These are phyloP conservation scores for Lathamus discolor DNA, from an alignment of 2,113 vertebrate genomes.

Conservation along the genomic window DNA sequence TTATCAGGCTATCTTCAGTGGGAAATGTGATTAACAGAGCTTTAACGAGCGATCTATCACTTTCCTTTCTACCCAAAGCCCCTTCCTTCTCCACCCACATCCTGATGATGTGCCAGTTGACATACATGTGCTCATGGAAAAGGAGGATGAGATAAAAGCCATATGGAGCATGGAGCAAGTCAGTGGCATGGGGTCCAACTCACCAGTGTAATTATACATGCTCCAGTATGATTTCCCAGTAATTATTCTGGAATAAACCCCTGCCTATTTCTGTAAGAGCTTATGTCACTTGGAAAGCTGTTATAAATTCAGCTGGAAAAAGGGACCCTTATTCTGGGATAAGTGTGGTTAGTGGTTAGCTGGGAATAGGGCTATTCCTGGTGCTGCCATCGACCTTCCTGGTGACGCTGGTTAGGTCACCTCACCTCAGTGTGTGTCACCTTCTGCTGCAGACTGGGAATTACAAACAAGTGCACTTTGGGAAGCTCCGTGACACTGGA, in stretches of 20 bases:
- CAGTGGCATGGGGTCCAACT: not conserved
- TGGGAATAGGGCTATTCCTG: slow-evolving; percentile 62
- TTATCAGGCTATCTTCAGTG: not conserved
- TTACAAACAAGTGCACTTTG: not conserved
- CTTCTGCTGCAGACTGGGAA: slow-evolving; percentile 35
- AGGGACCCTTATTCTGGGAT: slow-evolving; percentile 65
- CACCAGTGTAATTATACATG: not conserved
- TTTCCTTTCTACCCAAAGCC: not conserved
- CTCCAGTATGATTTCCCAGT: slow-evolving; percentile 1
- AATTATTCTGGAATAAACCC: slow-evolving; percentile 59
- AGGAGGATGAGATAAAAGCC: slow-evolving; percentile 1
- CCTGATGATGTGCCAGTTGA: not conserved
- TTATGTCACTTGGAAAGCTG: slow-evolving; percentile 62
- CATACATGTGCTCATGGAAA: not conserved
- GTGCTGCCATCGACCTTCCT: slow-evolving; percentile 23
- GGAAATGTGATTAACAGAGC: not conserved
- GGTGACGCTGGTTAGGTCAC: slow-evolving; percentile 6
- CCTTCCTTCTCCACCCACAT: not conserved
- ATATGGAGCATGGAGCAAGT: fast-evolving
- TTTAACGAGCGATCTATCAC: not conserved
- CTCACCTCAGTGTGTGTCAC: slow-evolving; percentile 42
- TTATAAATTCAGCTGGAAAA: slow-evolving; percentile 61
- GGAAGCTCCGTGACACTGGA: not conserved
- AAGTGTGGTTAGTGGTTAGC: slow-evolving; percentile 63
- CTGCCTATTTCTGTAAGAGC: slow-evolving; percentile 56